These are phyloP conservation scores for Sebastes matsubarae DNA, from an alignment of 2,797 vertebrate species.

Conservation along the genomic window DNA sequence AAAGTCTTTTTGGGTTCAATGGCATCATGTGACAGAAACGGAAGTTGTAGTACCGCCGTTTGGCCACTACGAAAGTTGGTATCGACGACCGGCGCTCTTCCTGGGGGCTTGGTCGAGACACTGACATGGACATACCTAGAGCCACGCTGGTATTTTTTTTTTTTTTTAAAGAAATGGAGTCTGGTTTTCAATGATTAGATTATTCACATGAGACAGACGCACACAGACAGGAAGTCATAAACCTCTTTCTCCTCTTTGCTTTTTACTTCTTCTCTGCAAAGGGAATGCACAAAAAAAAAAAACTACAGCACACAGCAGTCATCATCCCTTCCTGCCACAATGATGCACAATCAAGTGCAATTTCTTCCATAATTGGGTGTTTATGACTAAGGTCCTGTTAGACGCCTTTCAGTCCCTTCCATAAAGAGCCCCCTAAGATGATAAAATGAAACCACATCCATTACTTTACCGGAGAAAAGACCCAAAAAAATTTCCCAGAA, in stretches of 20 bases:
- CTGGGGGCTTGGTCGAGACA: too few relatives aligned
- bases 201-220: background rate
- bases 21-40: too few relatives aligned
- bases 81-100: too few relatives aligned
- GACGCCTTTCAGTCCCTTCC: conserved; percentile 33
- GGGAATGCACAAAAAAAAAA: background rate
- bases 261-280: background rate
- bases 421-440: conserved; percentile 30
- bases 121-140: background rate
- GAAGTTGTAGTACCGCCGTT: too few relatives aligned
- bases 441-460: conserved; percentile 59
- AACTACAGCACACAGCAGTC: background rate
- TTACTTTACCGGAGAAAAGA: conserved; percentile 34
- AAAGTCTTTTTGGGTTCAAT: too few relatives aligned
- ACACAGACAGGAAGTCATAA: background rate
- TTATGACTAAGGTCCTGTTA: conserved; percentile 58
- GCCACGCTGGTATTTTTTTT: too few relatives aligned
- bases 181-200: background rate
- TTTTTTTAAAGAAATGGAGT: background rate
- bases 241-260: background rate
- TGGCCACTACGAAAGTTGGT: too few relatives aligned
- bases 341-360: conserved; percentile 41
- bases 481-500: conserved; percentile 42
- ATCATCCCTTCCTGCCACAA: conserved; percentile 21
- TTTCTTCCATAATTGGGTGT: conserved; percentile 54